phyloP scores from a whole-genome alignment of 2,797 vertebrate genomes.

The Tauraco hartlaubi region DNA sequence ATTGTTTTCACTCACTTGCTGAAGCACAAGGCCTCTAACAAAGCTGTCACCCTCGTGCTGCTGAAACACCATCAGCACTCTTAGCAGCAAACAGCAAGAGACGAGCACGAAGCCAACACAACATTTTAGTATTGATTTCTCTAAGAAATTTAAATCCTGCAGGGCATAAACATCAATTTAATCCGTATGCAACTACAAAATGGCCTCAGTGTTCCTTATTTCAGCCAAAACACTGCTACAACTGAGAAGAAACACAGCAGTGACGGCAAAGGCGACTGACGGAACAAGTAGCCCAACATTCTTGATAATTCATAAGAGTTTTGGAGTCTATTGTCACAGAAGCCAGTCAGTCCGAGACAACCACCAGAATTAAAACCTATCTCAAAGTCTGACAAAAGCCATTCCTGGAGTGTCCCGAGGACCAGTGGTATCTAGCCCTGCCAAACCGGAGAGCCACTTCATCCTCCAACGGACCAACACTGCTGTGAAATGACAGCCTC shows the following conservation, averaged over 20 bases:
- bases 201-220: slow-evolving; percentile 36
- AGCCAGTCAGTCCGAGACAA: neutral
- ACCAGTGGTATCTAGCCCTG: neutral
- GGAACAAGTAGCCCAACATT: neutral
- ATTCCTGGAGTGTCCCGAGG: rapidly evolving
- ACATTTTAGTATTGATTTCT: slow-evolving; percentile 71
- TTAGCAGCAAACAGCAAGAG: slow-evolving; percentile 47
- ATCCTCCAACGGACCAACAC: rapidly evolving
- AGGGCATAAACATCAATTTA: slow-evolving; percentile 72
- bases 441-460: neutral
- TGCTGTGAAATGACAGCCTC: neutral
- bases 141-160: slow-evolving; percentile 65
- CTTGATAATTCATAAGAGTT: neutral
- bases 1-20: neutral
- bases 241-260: neutral
- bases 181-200: slow-evolving; percentile 71
- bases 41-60: neutral
- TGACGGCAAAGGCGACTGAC: neutral
- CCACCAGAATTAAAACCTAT: neutral
- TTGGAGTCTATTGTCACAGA: neutral
- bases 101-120: slow-evolving; percentile 57
- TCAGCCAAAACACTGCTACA: slow-evolving; percentile 29
- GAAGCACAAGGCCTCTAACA: neutral
- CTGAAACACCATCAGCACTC: slow-evolving; percentile 41
- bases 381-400: neutral